Evolutionary conservation across 1,140 invertebrate species (phyloP), one percentile per base, ranked within the genome.

Genomic region (Bombus superbus): DNA sequence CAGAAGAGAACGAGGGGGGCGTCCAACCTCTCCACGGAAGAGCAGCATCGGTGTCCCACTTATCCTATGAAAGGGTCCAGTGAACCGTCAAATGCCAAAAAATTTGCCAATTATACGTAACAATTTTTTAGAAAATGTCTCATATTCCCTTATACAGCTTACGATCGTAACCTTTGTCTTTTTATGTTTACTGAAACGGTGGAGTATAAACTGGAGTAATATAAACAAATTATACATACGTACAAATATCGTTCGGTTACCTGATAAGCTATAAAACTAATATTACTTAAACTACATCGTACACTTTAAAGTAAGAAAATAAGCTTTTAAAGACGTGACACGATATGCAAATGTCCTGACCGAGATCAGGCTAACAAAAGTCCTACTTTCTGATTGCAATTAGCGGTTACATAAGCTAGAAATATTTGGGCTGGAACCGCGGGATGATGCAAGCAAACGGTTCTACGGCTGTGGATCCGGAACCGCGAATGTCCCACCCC

Each of bases 361-460:
- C 66, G 66, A 79, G 44, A 84, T 84, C 32, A 13, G 66, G 57
- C 40, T 84, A 47, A 71, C 72, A 40, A 79, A 57, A 53, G 18
- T 11, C 69, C 80, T 47, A 71, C 59, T 89, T 79, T 79, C 83
- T 32, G 44, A 83, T 89, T 68, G 79, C n/a, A 81, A 87, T 89
- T 84, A 82, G 42, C 77, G 40, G 59, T 89, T 71, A 75, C 38
- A 69, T 64, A 71, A 84, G 44, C 44, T 38, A 42, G 81, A 81
- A 81, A 75, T 75, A 85, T 84, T 71, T 89, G 66, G 77, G 81
- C 64, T 74, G 75, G 47, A 78, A 87, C 69, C 80, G 73, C 59
- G 38, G 42, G 13, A 59, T 28, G 72, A 73, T 47, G 76, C 73
- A 44, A 86, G 72, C 79, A 32, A 71, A 25, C 59, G 59, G 69